These are phyloP conservation scores for Rhyacichthys aspro DNA, from an alignment of 2,797 vertebrate genomes.

Conservation along the genomic window DNA sequence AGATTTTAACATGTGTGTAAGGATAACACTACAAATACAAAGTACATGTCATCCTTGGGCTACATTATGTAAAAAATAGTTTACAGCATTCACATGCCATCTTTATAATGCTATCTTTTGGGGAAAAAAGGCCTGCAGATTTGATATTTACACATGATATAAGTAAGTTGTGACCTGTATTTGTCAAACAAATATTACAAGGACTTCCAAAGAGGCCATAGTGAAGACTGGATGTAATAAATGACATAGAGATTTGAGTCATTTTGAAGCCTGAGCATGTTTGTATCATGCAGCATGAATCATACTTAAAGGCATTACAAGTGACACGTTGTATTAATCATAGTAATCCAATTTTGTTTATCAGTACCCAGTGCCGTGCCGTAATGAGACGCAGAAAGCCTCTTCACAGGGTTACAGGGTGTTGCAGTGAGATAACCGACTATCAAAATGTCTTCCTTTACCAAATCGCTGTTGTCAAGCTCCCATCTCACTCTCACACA, in stretches of 20 bases:
- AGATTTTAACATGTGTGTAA: no score
- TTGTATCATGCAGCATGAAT: slow-evolving; percentile 49
- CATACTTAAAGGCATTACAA: slow-evolving; percentile 69
- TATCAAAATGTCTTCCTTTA: slow-evolving; percentile 36
- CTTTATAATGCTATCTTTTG: background rate
- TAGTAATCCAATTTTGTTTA: slow-evolving; percentile 77
- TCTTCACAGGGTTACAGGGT: slow-evolving; percentile 38
- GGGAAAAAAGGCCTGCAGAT: no score
- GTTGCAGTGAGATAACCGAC: slow-evolving; percentile 53
- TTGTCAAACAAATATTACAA: background rate
- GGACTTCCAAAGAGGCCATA: background rate
- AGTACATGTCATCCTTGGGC: no score
- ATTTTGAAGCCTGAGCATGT: slow-evolving; percentile 25
- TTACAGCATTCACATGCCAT: background rate
- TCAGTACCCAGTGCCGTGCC: slow-evolving; percentile 61
- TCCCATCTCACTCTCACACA: slow-evolving; percentile 20
- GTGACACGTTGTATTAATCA: slow-evolving; percentile 74
- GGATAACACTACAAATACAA: no score
- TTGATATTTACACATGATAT: background rate
- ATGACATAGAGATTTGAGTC: slow-evolving; percentile 25
- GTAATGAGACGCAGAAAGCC: slow-evolving; percentile 58
- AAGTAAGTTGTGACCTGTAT: no score
- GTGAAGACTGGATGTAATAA: slow-evolving; percentile 18
- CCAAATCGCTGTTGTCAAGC: slow-evolving; percentile 36
- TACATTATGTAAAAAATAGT: no score